A percentile compares a stretch with the other conserved stretches of the same genome.
These are phyloP conservation scores for Allolobophora icterica DNA, from an alignment of 2,888 invertebrate genomes.

Conservation along the genomic window DNA sequence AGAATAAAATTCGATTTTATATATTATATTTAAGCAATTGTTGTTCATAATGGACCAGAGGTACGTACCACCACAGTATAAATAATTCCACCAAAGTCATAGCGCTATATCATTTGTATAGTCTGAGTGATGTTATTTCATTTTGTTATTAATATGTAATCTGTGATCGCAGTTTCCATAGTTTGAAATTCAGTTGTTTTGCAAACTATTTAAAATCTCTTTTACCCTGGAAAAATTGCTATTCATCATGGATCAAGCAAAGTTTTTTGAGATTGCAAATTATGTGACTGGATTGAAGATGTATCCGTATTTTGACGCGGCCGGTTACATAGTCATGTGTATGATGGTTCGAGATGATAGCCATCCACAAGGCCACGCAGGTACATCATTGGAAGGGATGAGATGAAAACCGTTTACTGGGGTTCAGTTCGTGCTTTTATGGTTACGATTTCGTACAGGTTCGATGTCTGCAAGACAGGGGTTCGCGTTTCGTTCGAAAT, in stretches of 20 bases:
- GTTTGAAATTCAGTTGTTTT: not conserved
- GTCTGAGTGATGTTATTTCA: not conserved
- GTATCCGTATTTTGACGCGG: conserved; percentile 97
- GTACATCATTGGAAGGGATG: not conserved
- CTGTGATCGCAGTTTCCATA: not conserved
- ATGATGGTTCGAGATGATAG: conserved; percentile 88
- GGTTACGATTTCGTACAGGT: not conserved
- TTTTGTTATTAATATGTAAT: not conserved
- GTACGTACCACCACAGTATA: too few relatives aligned
- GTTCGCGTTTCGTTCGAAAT: not conserved
- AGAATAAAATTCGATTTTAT: too few relatives aligned
- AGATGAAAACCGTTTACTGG: not conserved
- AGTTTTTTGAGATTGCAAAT: conserved; percentile 28
- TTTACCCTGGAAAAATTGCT: not conserved
- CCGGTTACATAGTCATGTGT: conserved; percentile 92
- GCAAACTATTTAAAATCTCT: not conserved
- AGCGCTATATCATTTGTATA: not conserved
- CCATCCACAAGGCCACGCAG: conserved; percentile 25
- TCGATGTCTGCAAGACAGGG: not conserved
- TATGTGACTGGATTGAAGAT: conserved; percentile 28
- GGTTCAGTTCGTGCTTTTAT: not conserved
- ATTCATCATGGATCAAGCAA: conserved; percentile 22
- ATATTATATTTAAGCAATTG: too few relatives aligned
- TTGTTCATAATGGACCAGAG: too few relatives aligned
- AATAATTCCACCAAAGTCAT: not conserved